Conservation (phyloP, 2,797 vertebrate genomes). For the Novumbra hubbsi region DNA sequence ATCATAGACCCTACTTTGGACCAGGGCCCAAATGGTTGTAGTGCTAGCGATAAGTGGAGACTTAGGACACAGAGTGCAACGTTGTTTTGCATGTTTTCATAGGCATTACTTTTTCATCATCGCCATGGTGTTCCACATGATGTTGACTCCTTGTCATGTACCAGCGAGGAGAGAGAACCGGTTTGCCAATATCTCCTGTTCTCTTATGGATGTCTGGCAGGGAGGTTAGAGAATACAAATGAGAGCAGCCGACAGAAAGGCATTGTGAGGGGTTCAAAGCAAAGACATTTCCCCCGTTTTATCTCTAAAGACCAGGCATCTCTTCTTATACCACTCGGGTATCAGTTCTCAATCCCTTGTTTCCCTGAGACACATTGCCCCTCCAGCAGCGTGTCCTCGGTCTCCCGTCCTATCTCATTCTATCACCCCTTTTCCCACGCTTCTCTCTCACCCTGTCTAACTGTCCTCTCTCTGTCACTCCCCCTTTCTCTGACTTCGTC, state of each 20-base stretch:
- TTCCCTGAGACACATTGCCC: neutral
- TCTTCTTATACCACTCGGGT: neutral
- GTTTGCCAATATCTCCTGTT: constrained; percentile 48
- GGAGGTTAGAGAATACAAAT: constrained; percentile 28
- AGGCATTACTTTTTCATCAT: constrained; percentile 51
- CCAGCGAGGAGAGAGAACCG: constrained; percentile 52
- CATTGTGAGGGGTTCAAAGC: constrained; percentile 33
- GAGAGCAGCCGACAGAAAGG: constrained; percentile 19
- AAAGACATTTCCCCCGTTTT: constrained; percentile 36
- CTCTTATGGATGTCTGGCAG: constrained; percentile 46
- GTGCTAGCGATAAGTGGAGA: neutral
- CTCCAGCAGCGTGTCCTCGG: neutral
- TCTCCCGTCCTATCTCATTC: neutral
- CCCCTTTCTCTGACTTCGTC: neutral
- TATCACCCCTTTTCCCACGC: neutral
- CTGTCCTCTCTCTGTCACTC: neutral
- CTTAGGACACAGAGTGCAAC: neutral
- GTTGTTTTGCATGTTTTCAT: constrained; percentile 54
- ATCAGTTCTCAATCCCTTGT: neutral
- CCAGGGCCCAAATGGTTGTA: neutral
- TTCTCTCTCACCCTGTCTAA: constrained; percentile 20
- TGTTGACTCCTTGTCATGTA: constrained; percentile 20
- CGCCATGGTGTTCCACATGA: constrained; percentile 20
- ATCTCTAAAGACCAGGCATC: constrained; percentile 47
- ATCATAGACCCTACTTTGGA: neutral